Evolutionary conservation across 2,797 vertebrate species (phyloP).

Genomic region (Etheostoma perlongum): DNA sequence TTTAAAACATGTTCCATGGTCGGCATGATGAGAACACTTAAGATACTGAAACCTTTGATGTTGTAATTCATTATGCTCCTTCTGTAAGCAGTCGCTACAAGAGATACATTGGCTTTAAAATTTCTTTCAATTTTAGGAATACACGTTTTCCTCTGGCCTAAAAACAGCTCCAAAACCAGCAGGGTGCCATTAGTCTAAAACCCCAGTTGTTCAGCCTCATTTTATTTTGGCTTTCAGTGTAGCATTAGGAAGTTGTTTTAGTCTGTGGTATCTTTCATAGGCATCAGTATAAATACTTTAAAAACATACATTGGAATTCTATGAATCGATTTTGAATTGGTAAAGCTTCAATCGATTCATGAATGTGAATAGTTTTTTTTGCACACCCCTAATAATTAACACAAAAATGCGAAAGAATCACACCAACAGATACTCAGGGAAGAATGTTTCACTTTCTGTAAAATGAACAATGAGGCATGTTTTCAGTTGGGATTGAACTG

Average conservation of each 20-base stretch:
- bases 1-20: not conserved
- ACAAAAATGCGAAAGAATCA: not conserved
- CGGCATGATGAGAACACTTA: not conserved
- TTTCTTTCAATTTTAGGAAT: not conserved
- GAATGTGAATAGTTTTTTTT: too few species aligned
- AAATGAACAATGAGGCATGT: too few species aligned
- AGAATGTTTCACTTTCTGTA: not conserved
- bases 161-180: conserved; percentile 29
- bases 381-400: not conserved
- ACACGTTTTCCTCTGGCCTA: conserved; percentile 13
- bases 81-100: not conserved
- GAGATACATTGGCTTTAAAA: not conserved
- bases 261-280: not conserved
- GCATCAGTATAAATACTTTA: not conserved
- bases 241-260: not conserved
- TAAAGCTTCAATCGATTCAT: too few species aligned
- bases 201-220: conserved; percentile 13
- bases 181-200: conserved; percentile 17
- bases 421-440: not conserved
- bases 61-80: conserved; percentile 1
- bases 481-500: too few species aligned
- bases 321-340: too few species aligned
- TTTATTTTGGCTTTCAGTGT: not conserved
- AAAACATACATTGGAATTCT: not conserved
- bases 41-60: not conserved